Base-by-base conservation (phyloP, 1,140 invertebrate genomes). In the Panonychus citri region DNA sequence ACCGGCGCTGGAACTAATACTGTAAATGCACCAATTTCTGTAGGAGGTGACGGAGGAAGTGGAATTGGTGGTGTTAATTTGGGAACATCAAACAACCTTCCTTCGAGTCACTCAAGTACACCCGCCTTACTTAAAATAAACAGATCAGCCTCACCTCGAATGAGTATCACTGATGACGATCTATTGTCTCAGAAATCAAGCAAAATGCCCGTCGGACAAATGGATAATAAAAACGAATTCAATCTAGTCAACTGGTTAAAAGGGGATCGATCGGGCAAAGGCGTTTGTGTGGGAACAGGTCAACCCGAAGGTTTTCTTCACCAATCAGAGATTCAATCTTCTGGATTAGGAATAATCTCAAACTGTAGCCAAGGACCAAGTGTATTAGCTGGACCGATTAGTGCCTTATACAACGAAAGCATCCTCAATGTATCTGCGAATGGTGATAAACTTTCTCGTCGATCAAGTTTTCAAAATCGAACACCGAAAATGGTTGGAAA, bases 81-180 rank as follows among this genome's bases (percentile, higher is more conserved):
- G n/a, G 28, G 43, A 50, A 25, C 54, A 12, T 5, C 21, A 26
- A 55, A n/a, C 26, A 43, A 42, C 19, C n/a, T 46, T n/a, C n/a
- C 43, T 1, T 10, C 21, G 15, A 46, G 54, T 27, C 30, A 40
- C 24, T n/a, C 30, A 3, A 66, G 64, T 62, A 64, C 66, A n/a
- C 60, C 63, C 46, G 64, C 65, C 27, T 52, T 66, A 26, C 57
- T 62, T 12, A 59, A 61, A 25, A 62, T 62, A 55, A 64, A 67
- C 54, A 61, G 64, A 17, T 58, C 61, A 13, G 54, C 62, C 3
- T 66, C 66, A n/a, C 68, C 67, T 17, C 27, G 64, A 40, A 42
- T 66, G 5, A 66, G 66, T 53, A 58, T 66, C 0, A 64, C 65
- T 13, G 65, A 66, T 54, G 65, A 66, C 51, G 65, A 66, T 40